phyloP scores from a whole-genome alignment of 2,113 vertebrate species.

The Syngnathus scovelli region DNA sequence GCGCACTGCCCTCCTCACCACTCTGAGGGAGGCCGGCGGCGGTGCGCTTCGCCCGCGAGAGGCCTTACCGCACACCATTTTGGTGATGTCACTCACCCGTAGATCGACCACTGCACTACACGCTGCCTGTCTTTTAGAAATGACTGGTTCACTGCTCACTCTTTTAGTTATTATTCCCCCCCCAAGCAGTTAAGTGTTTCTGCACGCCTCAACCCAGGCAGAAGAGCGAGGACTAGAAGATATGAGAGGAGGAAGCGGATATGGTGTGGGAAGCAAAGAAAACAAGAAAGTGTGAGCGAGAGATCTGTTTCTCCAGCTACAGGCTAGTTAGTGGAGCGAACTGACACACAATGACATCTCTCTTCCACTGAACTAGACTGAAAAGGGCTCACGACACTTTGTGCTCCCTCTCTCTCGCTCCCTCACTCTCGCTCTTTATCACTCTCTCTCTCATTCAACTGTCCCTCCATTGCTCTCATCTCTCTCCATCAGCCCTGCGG shows the following conservation, averaged over 20 bases:
- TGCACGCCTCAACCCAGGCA: constrained; percentile 55
- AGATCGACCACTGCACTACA: constrained; percentile 41
- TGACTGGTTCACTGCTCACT: constrained; percentile 50
- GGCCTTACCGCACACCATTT: constrained; percentile 37
- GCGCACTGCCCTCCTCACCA: constrained; percentile 40
- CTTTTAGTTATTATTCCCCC: constrained; percentile 32
- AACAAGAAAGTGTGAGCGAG: constrained; percentile 42
- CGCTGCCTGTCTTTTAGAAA: constrained; percentile 46
- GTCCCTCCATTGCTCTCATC: constrained; percentile 19
- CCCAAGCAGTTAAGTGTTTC: constrained; percentile 52
- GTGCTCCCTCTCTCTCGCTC: constrained; percentile 26
- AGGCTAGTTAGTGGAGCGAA: constrained; percentile 64
- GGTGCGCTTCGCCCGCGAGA: constrained; percentile 35
- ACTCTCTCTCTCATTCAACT: constrained; percentile 11
- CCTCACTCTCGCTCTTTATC: constrained; percentile 10
- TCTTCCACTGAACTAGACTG: constrained; percentile 57
- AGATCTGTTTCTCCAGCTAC: constrained; percentile 62
- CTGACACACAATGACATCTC: constrained; percentile 69
- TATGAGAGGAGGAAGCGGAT: constrained; percentile 40
- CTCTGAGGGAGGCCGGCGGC: constrained; percentile 31
- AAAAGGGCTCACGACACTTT: constrained; percentile 56
- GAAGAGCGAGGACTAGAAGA: constrained; percentile 59
- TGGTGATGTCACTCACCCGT: constrained; percentile 35
- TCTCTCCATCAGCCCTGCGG: constrained; percentile 39
- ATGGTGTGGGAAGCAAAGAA: constrained; percentile 44